A percentile compares a stretch with the other conserved stretches of the same genome.
These are phyloP conservation scores for Oryzias javanicus DNA, from an alignment of 2,113 vertebrate species.

Conservation along the genomic window DNA sequence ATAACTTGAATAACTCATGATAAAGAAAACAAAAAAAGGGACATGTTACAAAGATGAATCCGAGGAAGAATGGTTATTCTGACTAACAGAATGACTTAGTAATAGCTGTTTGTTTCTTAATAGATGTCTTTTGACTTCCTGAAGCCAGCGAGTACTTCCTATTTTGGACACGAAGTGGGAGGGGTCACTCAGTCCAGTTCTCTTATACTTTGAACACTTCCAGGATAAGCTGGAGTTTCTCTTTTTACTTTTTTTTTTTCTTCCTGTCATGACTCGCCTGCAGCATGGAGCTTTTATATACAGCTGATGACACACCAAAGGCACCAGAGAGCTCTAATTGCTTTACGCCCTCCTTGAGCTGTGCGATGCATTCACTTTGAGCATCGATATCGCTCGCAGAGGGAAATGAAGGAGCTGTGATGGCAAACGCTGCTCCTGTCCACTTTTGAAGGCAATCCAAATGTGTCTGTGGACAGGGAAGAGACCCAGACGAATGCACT, in stretches of 20 bases:
- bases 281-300: slow-evolving; percentile 56
- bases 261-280: slow-evolving; percentile 38
- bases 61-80: no score
- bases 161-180: no score
- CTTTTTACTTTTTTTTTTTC: slow-evolving; percentile 35
- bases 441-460: slow-evolving; percentile 45
- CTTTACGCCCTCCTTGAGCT: slow-evolving; percentile 56
- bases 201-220: neutral
- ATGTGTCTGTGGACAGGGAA: slow-evolving; percentile 12
- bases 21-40: no score
- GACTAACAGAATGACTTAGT: no score
- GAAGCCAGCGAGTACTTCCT: no score
- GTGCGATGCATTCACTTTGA: slow-evolving; percentile 43
- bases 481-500: slow-evolving; percentile 28
- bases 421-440: slow-evolving; percentile 35
- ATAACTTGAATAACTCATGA: no score
- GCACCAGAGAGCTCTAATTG: slow-evolving; percentile 63
- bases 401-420: slow-evolving; percentile 44
- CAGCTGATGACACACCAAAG: slow-evolving; percentile 53
- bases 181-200: no score
- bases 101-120: no score
- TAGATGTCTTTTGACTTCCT: no score
- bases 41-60: no score
- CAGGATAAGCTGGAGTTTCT: slow-evolving; percentile 13
- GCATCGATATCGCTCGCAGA: slow-evolving; percentile 45